Base-by-base conservation (phyloP, 2,113 vertebrate genomes). In the Chrysemys picta region DNA sequence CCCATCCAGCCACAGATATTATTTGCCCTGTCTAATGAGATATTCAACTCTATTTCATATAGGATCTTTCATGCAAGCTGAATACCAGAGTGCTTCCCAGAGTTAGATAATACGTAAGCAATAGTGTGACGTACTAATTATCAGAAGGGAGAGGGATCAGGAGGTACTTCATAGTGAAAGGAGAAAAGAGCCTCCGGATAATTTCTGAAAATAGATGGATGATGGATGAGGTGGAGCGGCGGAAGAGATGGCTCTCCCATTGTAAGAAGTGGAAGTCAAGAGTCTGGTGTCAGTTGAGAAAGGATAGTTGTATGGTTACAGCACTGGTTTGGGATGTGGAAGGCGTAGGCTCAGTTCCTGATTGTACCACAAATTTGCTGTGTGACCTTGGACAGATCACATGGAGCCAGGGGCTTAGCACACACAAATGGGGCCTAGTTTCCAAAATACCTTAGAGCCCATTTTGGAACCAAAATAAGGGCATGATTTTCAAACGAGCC, bases 361-460 rank as follows among this genome's bases (percentile, higher is more conserved):
- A 49, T 47, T 42, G 49, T 57, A 29, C 17, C 16, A 35, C 24
- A 53, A 38, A 25, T 0, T 5, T 1, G 10, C 10, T 72, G 10
- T 54, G 38, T 27, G 82, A 11, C 47, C 69, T 87, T 75, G n/a
- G 45, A 8, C 14, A 87, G 31, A 4, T 82, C 47, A 47, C 2
- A 29, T 1, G 35, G 78, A 56, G 27, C 57, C 50, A 75, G 59
- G 42, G 4, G 87, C 56, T 4, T 52, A 35, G 50, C 49, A 17
- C 35, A 69, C 17, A 69, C 62, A 69, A 69, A n/a, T n/a, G 62
- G 1, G 1, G 6, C 5, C 90, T 6, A 4, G 0, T 35, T 19
- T 2, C 29, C 38, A 6, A 10, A 22, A 12, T 38, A 16, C 1
- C 0, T 0, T 0, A 10, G 22, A 76, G 3, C 0, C 79, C 93